These are phyloP conservation scores for Rhineura floridana DNA, from an alignment of 2,113 vertebrate genomes.

Conservation along the genomic window DNA sequence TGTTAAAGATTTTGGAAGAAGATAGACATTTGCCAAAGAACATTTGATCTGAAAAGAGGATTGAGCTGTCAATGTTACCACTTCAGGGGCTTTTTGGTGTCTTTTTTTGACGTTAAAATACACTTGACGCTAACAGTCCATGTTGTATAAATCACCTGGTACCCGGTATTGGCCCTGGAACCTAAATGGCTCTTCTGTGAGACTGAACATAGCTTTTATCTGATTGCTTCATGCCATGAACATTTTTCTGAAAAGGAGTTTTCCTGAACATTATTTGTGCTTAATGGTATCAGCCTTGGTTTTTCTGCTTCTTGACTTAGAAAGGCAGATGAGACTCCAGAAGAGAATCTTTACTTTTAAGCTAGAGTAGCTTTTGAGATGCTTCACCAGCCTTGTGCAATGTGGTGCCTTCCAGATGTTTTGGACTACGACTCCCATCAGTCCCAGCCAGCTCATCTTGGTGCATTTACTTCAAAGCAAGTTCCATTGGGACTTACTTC, in stretches of 20 bases:
- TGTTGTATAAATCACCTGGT: background rate
- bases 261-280: background rate
- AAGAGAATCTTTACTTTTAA: too few relatives aligned
- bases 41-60: background rate
- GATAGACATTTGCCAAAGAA: accelerated
- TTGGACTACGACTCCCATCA: too few relatives aligned
- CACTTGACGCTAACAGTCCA: slow-evolving; percentile 10
- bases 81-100: background rate
- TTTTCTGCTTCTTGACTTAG: background rate
- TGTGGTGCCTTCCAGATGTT: too few relatives aligned
- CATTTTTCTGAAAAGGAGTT: background rate
- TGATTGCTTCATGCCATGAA: background rate
- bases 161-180: slow-evolving; percentile 33
- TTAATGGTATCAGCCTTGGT: background rate
- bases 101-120: background rate
- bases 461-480: too few relatives aligned
- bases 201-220: background rate
- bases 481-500: background rate
- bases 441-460: too few relatives aligned
- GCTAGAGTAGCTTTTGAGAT: too few relatives aligned
- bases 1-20: background rate
- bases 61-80: background rate
- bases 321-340: background rate
- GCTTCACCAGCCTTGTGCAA: too few relatives aligned
- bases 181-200: slow-evolving; percentile 16